Evolutionary conservation across 2,888 invertebrate genomes (phyloP).

Genomic region (Sicus ferrugineus): DNA sequence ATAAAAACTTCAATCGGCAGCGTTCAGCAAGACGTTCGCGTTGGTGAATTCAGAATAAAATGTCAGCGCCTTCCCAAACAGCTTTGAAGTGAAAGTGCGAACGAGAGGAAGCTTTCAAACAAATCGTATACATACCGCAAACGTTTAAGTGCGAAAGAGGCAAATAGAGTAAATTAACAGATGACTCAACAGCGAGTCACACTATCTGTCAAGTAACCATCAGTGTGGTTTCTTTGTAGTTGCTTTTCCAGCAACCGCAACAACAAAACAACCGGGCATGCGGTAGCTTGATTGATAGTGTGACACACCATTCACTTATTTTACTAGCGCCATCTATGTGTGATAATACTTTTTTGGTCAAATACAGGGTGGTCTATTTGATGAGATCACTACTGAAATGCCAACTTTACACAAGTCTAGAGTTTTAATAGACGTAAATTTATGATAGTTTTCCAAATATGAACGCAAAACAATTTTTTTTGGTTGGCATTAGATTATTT

Average conservation of each 20-base stretch:
- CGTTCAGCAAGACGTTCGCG: conserved; percentile 10
- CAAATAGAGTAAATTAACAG: background rate
- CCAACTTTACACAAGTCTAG: background rate
- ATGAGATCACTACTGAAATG: background rate
- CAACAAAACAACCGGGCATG: too few species aligned
- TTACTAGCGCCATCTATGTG: background rate
- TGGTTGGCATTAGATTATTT: too few species aligned
- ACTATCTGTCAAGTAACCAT: too few species aligned
- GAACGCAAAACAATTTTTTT: too few species aligned
- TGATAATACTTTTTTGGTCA: background rate
- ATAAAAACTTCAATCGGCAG: conserved; percentile 11
- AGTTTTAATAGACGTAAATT: too few species aligned
- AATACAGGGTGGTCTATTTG: background rate
- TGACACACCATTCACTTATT: too few species aligned
- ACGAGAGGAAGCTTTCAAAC: background rate
- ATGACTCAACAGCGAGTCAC: background rate
- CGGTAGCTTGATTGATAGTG: too few species aligned
- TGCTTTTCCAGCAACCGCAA: too few species aligned
- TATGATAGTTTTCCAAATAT: too few species aligned
- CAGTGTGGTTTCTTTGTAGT: too few species aligned
- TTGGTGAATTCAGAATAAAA: conserved; percentile 64
- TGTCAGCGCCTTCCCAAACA: conserved; percentile 51
- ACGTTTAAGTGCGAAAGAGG: background rate
- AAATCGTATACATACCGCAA: background rate
- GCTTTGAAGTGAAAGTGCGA: background rate